These are phyloP conservation scores for Chrysina gloriosa DNA, from an alignment of 2,888 invertebrate genomes.

Conservation along the genomic window DNA sequence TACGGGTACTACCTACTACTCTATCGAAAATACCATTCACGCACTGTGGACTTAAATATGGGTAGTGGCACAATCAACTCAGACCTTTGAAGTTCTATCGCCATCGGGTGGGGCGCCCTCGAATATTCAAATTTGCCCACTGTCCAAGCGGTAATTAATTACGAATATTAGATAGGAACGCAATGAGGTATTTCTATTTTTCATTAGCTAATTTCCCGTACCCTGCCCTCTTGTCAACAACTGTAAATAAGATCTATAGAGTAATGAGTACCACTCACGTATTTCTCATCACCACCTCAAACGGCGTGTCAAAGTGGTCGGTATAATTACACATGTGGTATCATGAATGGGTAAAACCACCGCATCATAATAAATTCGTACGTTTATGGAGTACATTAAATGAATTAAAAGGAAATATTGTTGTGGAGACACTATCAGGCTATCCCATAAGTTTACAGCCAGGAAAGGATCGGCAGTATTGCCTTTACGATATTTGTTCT, in stretches of 20 bases:
- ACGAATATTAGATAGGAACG: conserved; percentile 24
- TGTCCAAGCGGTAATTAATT: conserved; percentile 24
- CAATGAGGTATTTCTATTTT: conserved; percentile 31
- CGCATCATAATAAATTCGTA: conserved; percentile 40
- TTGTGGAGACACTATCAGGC: neutral
- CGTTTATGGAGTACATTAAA: conserved; percentile 41
- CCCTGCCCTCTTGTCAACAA: conserved; percentile 1
- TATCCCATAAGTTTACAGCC: too few relatives aligned
- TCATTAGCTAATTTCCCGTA: conserved; percentile 38
- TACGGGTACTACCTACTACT: too few relatives aligned
- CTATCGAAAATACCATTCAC: neutral
- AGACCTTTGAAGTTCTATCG: neutral
- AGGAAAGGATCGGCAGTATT: conserved; percentile 47
- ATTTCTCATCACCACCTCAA: conserved; percentile 12
- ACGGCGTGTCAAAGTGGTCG: conserved; percentile 7
- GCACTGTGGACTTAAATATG: neutral
- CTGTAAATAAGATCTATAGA: conserved; percentile 23
- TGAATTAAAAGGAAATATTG: conserved; percentile 42
- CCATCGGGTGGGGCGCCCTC: neutral
- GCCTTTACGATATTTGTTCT: too few relatives aligned
- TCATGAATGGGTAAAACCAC: conserved; percentile 30
- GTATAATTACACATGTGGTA: conserved; percentile 26
- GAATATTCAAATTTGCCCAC: conserved; percentile 14
- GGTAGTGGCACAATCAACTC: neutral
- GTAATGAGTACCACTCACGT: conserved; percentile 17